phyloP scores from a whole-genome alignment of 1,140 invertebrate genomes.

The Acromyrmex heyeri region DNA sequence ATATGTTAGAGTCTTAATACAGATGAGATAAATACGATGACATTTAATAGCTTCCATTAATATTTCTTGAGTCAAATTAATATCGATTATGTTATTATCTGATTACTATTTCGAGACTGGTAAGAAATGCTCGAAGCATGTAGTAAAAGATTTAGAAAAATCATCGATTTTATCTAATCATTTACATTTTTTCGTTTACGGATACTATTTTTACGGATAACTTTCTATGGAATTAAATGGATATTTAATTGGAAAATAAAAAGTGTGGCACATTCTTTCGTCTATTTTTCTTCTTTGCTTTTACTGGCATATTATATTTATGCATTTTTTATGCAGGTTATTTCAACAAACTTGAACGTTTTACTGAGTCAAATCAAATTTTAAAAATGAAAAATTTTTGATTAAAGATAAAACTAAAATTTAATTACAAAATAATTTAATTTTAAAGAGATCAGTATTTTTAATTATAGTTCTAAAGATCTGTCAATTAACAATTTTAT shows the following conservation, averaged over 20 bases:
- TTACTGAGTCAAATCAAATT: not conserved
- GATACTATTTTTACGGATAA: not conserved
- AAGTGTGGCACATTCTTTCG: not conserved
- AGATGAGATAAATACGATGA: conserved; percentile 13
- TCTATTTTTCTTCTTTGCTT: not conserved
- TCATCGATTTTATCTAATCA: not conserved
- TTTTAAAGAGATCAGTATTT: not conserved
- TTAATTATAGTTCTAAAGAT: not conserved
- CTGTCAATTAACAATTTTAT: not conserved
- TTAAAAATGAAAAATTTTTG: not conserved
- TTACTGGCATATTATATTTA: not conserved
- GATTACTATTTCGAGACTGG: not conserved
- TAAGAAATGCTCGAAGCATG: not conserved
- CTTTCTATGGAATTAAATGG: not conserved
- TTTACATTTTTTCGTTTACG: not conserved
- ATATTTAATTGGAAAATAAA: not conserved
- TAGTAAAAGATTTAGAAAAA: not conserved
- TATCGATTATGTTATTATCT: not conserved
- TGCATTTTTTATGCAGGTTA: not conserved
- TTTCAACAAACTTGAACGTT: not conserved
- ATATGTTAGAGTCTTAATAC: not conserved
- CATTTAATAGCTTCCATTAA: not conserved
- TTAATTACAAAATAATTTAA: not conserved
- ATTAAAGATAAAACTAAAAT: not conserved
- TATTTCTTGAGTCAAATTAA: not conserved